Base-by-base conservation (phyloP, 2,888 invertebrate species). In the Onchidella celtica region DNA sequence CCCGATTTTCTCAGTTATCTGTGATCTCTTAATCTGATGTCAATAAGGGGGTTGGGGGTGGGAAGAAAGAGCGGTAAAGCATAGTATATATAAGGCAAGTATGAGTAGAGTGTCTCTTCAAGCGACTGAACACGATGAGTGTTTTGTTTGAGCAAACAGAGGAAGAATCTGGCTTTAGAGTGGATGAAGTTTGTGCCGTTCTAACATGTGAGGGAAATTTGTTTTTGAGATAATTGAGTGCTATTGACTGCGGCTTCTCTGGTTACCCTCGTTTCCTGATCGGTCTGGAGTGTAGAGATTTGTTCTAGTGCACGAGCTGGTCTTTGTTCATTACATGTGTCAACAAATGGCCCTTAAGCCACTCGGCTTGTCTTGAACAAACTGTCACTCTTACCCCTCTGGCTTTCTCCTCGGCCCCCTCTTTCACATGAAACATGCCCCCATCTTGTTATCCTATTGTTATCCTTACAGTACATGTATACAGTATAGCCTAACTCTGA, bases 181-280 rank as follows among this genome's bases (percentile, higher is more conserved):
- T 24, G 73, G 61, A 59, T 59, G 24, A 61, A 34, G 61, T 59
- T 36, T 17, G 55, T 17, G 57, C 32, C 11, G 34, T 61, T 38
- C 73, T 34, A 27, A 27, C 36, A 3, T n/a, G 36, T 36, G 61
- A 57, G 57, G 61, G 73, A 57, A 59, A 73, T 73, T 73, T 61
- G 36, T 57, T 61, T 59, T 59, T 34, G 34, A 32, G 73, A 57
- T 61, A 73, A 61, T 61, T 73, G 73, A 38, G 73, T 73, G n/a
- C 73, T 38, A 38, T 73, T 73, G 73, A 61, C 61, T 73, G 73
- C 61, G 14, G 61, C 24, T 1, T 57, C 61, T 73, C 59, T 14
- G 36, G 73, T 73, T 73, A 34, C 72, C 3, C n/a, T 24, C 3
- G 34, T n/a, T 34, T 72, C 24, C 38, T 36, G 24, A 73, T n/a